phyloP scores from a whole-genome alignment of 2,113 vertebrate genomes.

The Thermophis baileyi region DNA sequence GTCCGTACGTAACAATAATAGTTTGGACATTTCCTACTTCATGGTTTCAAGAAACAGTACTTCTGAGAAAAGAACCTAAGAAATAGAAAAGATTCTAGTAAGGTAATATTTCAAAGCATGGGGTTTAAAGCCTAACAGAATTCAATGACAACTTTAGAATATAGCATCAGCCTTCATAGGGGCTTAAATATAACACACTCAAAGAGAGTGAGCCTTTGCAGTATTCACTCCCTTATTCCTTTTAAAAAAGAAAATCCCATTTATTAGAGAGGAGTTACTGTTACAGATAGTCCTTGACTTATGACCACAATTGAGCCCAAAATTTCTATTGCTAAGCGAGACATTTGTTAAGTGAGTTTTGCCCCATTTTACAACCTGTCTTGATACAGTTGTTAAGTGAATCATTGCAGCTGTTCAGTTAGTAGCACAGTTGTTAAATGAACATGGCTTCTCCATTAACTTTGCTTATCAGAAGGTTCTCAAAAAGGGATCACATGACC shows the following conservation, averaged over 20 bases:
- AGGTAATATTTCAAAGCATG: not conserved
- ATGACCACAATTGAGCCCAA: not conserved
- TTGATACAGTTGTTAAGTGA: not conserved
- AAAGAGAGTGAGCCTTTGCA: not conserved
- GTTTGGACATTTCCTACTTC: not conserved
- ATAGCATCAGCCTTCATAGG: not conserved
- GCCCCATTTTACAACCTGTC: not conserved
- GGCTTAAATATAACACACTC: not conserved
- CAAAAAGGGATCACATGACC: not conserved
- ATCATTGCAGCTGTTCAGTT: not conserved
- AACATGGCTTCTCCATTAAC: not conserved
- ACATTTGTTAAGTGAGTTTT: not conserved
- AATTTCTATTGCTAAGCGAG: not conserved
- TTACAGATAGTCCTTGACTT: not conserved
- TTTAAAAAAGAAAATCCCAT: not conserved
- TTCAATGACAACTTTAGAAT: not conserved
- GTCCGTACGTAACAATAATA: too few species aligned
- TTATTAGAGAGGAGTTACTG: not conserved
- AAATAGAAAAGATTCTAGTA: not conserved
- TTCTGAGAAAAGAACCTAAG: not conserved
- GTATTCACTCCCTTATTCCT: not conserved
- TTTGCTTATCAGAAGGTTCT: not conserved
- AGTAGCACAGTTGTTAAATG: not conserved
- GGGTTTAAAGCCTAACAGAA: not conserved
- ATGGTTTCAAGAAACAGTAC: not conserved